Evolutionary conservation across 1,140 invertebrate species (phyloP).

Genomic region (Dreissena rostriformis): DNA sequence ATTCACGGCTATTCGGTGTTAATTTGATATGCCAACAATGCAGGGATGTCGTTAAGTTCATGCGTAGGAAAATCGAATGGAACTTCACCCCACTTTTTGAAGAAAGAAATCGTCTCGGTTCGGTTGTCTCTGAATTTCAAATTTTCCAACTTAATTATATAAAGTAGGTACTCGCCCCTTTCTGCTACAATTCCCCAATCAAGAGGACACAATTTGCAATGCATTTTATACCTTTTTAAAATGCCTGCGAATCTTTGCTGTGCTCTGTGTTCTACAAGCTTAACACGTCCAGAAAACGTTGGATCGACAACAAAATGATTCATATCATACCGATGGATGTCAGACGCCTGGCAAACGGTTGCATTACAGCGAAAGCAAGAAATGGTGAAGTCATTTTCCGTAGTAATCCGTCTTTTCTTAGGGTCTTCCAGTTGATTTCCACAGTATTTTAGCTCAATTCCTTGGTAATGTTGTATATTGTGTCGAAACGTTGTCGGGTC

Average conservation of each 20-base stretch:
- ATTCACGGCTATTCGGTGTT: too few relatives aligned
- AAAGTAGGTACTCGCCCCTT: not conserved
- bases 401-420: conserved; percentile 5
- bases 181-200: conserved; percentile 35
- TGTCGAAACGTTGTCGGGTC: conserved; percentile 3
- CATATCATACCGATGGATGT: not conserved
- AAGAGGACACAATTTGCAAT: conserved; percentile 22
- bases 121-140: not conserved
- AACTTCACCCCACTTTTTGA: conserved; percentile 20
- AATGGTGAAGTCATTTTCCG: not conserved
- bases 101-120: not conserved
- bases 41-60: not conserved
- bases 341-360: not conserved
- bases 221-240: conserved; percentile 31
- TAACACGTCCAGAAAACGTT: not conserved
- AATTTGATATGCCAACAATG: too few relatives aligned
- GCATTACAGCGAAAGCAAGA: conserved; percentile 12
- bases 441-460: not conserved
- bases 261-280: not conserved
- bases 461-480: not conserved
- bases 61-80: not conserved
- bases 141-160: conserved; percentile 15
- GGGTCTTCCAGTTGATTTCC: not conserved
- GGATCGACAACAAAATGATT: conserved; percentile 12
- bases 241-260: conserved; percentile 6